phyloP scores from a whole-genome alignment of 2,797 vertebrate species.

The Tenualosa thibaudeaui region DNA sequence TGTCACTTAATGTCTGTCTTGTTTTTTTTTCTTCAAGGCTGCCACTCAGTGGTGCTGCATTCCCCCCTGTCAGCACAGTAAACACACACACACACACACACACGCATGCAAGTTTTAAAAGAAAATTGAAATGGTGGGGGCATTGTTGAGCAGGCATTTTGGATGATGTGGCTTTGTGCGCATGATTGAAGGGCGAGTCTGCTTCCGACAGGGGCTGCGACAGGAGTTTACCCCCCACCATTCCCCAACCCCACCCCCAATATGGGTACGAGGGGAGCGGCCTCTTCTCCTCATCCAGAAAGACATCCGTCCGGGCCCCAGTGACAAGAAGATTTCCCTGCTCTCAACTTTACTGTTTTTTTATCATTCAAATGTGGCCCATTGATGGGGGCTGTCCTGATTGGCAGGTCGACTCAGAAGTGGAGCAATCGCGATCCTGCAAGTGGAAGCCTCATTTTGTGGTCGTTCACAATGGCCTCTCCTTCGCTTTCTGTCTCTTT shows the following conservation, averaged over 20 bases:
- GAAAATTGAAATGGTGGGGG: slow-evolving; percentile 66
- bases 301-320: slow-evolving; percentile 52
- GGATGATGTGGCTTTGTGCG: slow-evolving; percentile 70
- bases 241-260: slow-evolving; percentile 50
- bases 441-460: slow-evolving; percentile 67
- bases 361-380: slow-evolving; percentile 72
- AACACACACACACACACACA: background rate
- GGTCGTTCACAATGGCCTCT: slow-evolving; percentile 70
- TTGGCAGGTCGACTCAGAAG: slow-evolving; percentile 71
- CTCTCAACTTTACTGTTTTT: slow-evolving; percentile 71
- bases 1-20: slow-evolving; percentile 69
- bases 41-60: background rate
- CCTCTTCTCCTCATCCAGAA: slow-evolving; percentile 42
- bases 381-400: slow-evolving; percentile 67
- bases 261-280: slow-evolving; percentile 57
- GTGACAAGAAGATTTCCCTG: slow-evolving; percentile 66
- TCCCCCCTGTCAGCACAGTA: background rate
- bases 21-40: background rate
- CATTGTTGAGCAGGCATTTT: slow-evolving; percentile 68
- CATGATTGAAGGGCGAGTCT: slow-evolving; percentile 66
- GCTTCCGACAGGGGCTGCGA: background rate
- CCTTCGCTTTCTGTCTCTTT: slow-evolving; percentile 59
- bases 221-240: background rate
- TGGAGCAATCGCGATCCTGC: slow-evolving; percentile 67
- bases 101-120: background rate